A percentile compares a stretch with the other conserved stretches of the same genome.
These are phyloP conservation scores for Zelostemma sp. DNA, from an alignment of 1,140 invertebrate genomes.

Conservation along the genomic window DNA sequence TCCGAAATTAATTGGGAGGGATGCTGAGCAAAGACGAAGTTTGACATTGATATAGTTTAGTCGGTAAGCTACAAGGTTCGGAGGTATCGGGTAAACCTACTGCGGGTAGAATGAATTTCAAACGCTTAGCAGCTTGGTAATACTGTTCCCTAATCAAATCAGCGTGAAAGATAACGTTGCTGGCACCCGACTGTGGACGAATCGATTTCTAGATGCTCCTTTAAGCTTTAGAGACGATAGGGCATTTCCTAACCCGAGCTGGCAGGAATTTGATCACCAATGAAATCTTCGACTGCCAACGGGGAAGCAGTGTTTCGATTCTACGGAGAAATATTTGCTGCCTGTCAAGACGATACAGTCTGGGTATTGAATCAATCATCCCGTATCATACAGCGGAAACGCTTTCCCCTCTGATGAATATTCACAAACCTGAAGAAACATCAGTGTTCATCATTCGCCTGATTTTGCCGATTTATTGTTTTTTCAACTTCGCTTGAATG, in stretches of 20 bases:
- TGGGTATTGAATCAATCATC: slow-evolving; percentile 7
- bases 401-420: neutral
- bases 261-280: slow-evolving; percentile 15
- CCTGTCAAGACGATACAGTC: neutral
- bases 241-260: slow-evolving; percentile 13
- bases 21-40: slow-evolving; percentile 12
- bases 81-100: slow-evolving; percentile 19
- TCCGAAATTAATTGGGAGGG: slow-evolving; percentile 4
- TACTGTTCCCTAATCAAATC: slow-evolving; percentile 19
- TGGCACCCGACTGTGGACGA: slow-evolving; percentile 7
- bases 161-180: slow-evolving; percentile 18
- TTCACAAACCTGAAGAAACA: neutral
- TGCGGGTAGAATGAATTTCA: slow-evolving; percentile 18
- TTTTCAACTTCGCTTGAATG: no score
- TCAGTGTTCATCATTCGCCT: neutral
- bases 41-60: slow-evolving; percentile 19
- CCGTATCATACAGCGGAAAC: neutral
- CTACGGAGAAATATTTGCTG: neutral
- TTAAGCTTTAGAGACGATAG: slow-evolving; percentile 15
- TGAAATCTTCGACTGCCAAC: slow-evolving; percentile 2
- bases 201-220: slow-evolving; percentile 17
- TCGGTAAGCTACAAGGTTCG: slow-evolving; percentile 10
- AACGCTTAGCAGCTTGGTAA: slow-evolving; percentile 18
- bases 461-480: no score
- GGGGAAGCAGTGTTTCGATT: slow-evolving; percentile 8